These are phyloP conservation scores for Gymnobelideus leadbeateri DNA, from an alignment of 2,113 vertebrate species.

Conservation along the genomic window DNA sequence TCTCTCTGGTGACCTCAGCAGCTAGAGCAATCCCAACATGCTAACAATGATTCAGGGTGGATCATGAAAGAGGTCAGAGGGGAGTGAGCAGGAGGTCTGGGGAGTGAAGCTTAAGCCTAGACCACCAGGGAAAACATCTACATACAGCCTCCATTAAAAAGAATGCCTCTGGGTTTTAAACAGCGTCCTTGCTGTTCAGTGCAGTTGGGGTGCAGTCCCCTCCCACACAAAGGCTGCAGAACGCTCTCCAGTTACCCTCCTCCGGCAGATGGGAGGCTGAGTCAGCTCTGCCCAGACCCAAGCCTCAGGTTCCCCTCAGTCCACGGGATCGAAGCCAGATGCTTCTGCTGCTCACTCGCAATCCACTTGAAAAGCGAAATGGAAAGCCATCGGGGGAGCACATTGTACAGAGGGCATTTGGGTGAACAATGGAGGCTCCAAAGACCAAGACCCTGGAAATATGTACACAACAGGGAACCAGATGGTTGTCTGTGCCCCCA, in stretches of 20 bases:
- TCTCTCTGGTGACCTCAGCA: neutral
- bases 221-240: neutral
- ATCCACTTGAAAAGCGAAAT: conserved; percentile 38
- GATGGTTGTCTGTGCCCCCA: neutral
- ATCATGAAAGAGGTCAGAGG: conserved; percentile 7
- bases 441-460: conserved; percentile 27
- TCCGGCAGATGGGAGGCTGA: neutral
- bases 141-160: neutral
- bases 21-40: neutral
- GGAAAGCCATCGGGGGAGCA: neutral
- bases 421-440: neutral
- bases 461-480: neutral
- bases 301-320: conserved; percentile 15
- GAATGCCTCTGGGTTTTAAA: conserved; percentile 28
- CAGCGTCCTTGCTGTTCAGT: neutral
- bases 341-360: conserved; percentile 20
- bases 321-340: neutral
- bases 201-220: neutral
- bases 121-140: conserved; percentile 33
- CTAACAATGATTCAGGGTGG: neutral
- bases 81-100: neutral
- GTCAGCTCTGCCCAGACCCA: neutral
- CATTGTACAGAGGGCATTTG: conserved; percentile 54
- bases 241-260: neutral
- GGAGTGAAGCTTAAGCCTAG: conserved; percentile 16